Conservation (phyloP, 2,113 vertebrate species). For the Psettodes erumei region DNA sequence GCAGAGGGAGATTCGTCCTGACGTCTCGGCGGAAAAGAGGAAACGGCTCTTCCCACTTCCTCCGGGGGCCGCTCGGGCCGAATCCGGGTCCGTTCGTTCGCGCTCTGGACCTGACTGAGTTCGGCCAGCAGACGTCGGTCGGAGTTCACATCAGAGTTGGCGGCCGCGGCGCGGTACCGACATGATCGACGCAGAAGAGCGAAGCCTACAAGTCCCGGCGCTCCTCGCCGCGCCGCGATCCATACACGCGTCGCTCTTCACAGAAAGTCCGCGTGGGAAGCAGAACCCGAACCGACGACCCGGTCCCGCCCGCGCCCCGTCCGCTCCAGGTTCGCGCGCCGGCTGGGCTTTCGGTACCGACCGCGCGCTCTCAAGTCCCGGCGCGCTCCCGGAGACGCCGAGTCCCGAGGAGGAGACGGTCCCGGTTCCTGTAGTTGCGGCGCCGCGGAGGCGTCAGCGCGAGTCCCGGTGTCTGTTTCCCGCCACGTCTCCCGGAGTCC, state of each 20-base stretch:
- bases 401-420: too few relatives aligned
- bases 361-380: too few relatives aligned
- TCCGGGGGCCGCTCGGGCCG: constrained; percentile 46
- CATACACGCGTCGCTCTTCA: constrained; percentile 73
- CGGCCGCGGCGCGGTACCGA: constrained; percentile 46
- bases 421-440: too few relatives aligned
- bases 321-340: too few relatives aligned
- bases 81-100: background rate
- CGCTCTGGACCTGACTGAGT: background rate
- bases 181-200: constrained; percentile 65
- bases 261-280: constrained; percentile 41
- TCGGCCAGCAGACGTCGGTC: constrained; percentile 47
- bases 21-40: constrained; percentile 53
- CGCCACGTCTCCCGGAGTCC: too few relatives aligned
- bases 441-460: too few relatives aligned
- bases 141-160: constrained; percentile 68
- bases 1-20: constrained; percentile 74
- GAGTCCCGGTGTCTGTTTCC: too few relatives aligned
- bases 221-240: constrained; percentile 60
- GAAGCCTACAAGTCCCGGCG: constrained; percentile 59
- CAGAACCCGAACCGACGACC: too few relatives aligned
- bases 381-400: too few relatives aligned
- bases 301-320: too few relatives aligned
- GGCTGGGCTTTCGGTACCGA: too few relatives aligned
- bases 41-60: constrained; percentile 66